Conservation (phyloP, 2,888 invertebrate species). For the Noctua pronuba region DNA sequence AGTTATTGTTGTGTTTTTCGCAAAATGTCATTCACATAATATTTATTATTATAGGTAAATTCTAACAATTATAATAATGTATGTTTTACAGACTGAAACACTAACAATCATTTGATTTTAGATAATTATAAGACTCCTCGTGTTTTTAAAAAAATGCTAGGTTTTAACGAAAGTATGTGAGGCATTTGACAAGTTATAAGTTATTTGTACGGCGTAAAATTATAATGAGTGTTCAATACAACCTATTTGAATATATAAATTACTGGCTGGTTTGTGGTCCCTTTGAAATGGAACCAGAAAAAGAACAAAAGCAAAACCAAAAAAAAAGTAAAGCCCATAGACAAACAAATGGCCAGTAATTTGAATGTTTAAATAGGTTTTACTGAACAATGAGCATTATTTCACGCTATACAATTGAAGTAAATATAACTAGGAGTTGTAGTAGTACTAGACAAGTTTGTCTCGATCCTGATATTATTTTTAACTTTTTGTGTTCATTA, state of each 20-base stretch:
- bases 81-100: constrained; percentile 81
- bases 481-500: constrained; percentile 72
- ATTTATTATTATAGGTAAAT: constrained; percentile 42
- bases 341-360: not conserved
- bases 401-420: constrained; percentile 30
- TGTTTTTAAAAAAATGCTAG: constrained; percentile 23
- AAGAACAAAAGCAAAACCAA: not conserved
- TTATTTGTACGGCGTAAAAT: constrained; percentile 35
- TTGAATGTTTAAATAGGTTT: not conserved
- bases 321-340: not conserved
- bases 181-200: constrained; percentile 24
- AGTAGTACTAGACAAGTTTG: constrained; percentile 62
- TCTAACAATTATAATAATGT: constrained; percentile 63
- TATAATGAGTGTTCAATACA: constrained; percentile 19
- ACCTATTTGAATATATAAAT: not conserved
- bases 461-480: constrained; percentile 43
- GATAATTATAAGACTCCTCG: constrained; percentile 34
- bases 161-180: constrained; percentile 22
- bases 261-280: not conserved
- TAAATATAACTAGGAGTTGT: constrained; percentile 32
- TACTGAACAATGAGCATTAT: constrained; percentile 2
- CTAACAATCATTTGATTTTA: constrained; percentile 71
- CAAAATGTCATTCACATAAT: constrained; percentile 40
- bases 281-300: not conserved
- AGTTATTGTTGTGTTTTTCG: constrained; percentile 13